Conservation (phyloP, 1,140 invertebrate species). For the Drosophila ohnishii region DNA sequence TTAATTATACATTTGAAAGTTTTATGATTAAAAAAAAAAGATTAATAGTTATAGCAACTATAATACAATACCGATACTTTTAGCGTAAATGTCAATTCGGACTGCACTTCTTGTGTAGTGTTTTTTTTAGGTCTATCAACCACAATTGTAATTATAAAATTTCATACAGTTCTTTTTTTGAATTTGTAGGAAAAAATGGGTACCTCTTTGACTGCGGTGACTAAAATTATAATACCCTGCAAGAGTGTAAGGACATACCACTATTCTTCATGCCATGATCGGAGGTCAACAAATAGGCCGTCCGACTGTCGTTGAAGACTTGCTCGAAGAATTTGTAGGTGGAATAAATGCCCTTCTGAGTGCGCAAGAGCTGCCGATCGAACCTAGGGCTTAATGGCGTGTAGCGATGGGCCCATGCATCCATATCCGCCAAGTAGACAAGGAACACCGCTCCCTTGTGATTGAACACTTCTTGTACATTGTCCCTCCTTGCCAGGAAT, state of each 20-base stretch:
- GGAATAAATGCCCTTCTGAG: constrained; percentile 90
- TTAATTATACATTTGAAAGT: too few relatives aligned
- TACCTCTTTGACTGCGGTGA: too few relatives aligned
- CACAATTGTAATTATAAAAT: too few relatives aligned
- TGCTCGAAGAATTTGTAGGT: constrained; percentile 88
- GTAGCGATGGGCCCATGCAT: constrained; percentile 86
- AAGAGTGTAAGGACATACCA: constrained; percentile 84
- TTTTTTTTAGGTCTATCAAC: too few relatives aligned
- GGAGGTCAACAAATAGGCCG: constrained; percentile 95
- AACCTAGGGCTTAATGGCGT: constrained; percentile 95
- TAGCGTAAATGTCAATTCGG: too few relatives aligned
- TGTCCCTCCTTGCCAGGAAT: constrained; percentile 86
- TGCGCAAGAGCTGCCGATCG: constrained; percentile 89
- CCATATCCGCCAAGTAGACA: constrained; percentile 95
- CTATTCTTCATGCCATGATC: constrained; percentile 99
- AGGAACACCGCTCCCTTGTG: constrained; percentile 91
- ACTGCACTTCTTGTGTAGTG: too few relatives aligned
- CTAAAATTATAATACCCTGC: too few relatives aligned
- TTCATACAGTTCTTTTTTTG: too few relatives aligned
- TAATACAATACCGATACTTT: too few relatives aligned
- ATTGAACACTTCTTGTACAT: constrained; percentile 75
- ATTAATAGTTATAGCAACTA: too few relatives aligned
- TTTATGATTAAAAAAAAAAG: too few relatives aligned
- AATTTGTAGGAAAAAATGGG: too few relatives aligned
- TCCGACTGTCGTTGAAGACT: constrained; percentile 90